Base-by-base conservation (phyloP, 1,140 invertebrate genomes). In the Sipha flava region DNA sequence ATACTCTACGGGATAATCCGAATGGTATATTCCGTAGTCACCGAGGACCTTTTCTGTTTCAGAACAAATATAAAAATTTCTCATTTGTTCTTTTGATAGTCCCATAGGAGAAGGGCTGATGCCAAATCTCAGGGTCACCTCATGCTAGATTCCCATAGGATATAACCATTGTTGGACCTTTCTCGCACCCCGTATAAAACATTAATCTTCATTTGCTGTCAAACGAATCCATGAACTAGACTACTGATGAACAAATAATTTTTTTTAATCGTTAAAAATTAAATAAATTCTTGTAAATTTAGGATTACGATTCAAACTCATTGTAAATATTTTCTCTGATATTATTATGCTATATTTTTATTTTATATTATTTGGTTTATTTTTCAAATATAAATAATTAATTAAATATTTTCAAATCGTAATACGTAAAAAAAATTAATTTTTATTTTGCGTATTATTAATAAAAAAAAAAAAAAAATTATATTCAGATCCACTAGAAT, bases 151-250 rank as follows among this genome's bases (percentile, higher is more conserved):
- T 73, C 72, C 72, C 72, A 23, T 3, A 34, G 47, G 72, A 75
- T 31, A 14, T 31, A 54, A 31, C 45, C 70, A n/a, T 49, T 52
- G 29, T 29, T 16, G 29, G 21, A 18, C 29, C 18, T 73, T 21
- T 26, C n/a, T 73, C n/a, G 5, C 14, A 21, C 14, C 45, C n/a
- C 10, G 18, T n/a, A 9, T 18, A 18, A 12, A 18, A 54, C 72
- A 75, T 75, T 52, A n/a, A 54, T 75, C 72, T 75, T 57, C 34
- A 75, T 52, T 75, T 57, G 12, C 72, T 34, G 47, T n/a, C 31
- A 54, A 75, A 72, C 43, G 3, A 49, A 75, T 31, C 37, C 12
- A 26, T 14, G 37, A 43, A 18, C 26, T 43, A 34, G 16, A 9
- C 10, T 73, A 21, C 47, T 4, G 2, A 37, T 10, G 29, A 73